Conservation (phyloP, 2,113 vertebrate genomes). For the Laterallus jamaicensis region DNA sequence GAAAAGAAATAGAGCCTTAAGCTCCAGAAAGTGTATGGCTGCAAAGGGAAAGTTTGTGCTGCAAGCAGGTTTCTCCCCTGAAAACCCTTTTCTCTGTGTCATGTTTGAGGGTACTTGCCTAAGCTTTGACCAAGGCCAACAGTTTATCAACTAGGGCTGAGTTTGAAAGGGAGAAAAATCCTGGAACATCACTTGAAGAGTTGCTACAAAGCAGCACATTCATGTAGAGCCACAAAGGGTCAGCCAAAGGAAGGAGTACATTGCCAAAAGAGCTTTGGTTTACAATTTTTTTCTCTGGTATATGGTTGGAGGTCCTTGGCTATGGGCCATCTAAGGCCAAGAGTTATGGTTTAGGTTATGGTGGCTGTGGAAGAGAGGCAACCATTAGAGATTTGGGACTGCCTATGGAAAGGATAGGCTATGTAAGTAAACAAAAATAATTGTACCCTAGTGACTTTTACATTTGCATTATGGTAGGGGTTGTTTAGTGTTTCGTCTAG, state of each 20-base stretch:
- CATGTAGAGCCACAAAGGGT: neutral
- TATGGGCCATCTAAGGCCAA: neutral
- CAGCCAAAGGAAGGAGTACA: neutral
- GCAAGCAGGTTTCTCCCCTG: neutral
- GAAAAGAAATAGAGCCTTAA: neutral
- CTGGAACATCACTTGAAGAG: neutral
- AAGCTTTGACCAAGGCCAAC: neutral
- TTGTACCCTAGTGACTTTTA: neutral
- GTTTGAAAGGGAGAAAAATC: neutral
- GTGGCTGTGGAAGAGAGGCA: neutral
- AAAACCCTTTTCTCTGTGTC: neutral
- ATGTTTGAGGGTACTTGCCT: neutral
- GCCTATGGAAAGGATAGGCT: neutral
- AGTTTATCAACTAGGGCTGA: neutral
- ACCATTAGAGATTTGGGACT: neutral
- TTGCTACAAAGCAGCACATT: neutral
- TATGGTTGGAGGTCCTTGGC: neutral
- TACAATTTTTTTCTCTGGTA: neutral
- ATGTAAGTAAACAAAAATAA: neutral
- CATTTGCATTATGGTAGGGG: accelerated
- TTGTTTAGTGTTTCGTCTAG: neutral
- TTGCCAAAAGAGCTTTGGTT: neutral
- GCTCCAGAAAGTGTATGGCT: neutral
- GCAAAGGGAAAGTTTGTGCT: neutral
- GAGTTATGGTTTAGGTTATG: neutral